Conservation (phyloP, 2,797 vertebrate species). For the Scolopax rusticola region DNA sequence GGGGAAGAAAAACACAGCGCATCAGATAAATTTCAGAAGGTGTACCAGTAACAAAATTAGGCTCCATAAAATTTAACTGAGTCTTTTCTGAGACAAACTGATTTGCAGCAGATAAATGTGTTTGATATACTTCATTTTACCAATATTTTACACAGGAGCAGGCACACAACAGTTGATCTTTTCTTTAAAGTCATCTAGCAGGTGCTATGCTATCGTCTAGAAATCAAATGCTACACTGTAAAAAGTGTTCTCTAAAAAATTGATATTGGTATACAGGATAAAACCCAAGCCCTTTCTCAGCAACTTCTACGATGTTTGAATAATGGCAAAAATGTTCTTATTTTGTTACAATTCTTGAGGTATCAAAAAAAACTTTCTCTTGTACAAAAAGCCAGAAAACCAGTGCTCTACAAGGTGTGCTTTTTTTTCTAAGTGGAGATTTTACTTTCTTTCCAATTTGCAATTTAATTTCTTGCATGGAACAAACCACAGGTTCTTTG, state of each 20-base stretch:
- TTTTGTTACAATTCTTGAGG: background rate
- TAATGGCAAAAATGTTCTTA: background rate
- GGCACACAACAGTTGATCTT: constrained; percentile 29
- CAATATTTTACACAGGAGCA: constrained; percentile 36
- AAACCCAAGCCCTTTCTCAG: background rate
- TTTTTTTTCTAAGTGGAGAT: background rate
- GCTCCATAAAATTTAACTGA: constrained; percentile 75
- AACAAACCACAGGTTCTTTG: background rate
- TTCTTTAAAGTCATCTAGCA: constrained; percentile 2
- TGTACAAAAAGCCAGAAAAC: background rate
- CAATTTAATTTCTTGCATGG: background rate
- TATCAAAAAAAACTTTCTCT: background rate
- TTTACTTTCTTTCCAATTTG: background rate
- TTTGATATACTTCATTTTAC: constrained; percentile 58
- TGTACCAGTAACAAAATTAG: constrained; percentile 70
- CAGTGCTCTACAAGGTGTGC: background rate
- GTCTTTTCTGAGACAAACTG: constrained; percentile 66
- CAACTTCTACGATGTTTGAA: background rate
- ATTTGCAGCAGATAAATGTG: constrained; percentile 64
- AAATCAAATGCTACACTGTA: constrained; percentile 30
- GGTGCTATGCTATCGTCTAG: background rate
- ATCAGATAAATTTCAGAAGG: constrained; percentile 74
- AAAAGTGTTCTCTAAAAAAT: background rate
- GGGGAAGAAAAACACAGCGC: constrained; percentile 63
- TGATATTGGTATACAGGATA: background rate